These are phyloP conservation scores for Caenorhabditis inopinata DNA, from an alignment of 1,140 invertebrate genomes.

Conservation along the genomic window DNA sequence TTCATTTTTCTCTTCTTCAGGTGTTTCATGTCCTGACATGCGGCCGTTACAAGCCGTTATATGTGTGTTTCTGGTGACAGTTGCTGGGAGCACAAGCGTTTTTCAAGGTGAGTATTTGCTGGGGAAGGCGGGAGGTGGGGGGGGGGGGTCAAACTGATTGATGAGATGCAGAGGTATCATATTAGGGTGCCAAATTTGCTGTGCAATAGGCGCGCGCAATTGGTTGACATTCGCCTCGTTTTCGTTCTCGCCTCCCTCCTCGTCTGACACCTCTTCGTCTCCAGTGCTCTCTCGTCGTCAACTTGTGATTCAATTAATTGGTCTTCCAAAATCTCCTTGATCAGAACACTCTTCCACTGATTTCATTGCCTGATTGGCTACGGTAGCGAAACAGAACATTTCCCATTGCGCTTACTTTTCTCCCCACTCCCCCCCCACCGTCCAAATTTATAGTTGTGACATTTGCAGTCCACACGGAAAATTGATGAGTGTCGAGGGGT, in stretches of 20 bases:
- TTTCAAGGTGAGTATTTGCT: neutral
- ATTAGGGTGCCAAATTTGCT: neutral
- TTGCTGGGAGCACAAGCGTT: neutral
- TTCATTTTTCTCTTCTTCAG: neutral
- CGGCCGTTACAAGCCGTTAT: neutral
- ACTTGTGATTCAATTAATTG: constrained; percentile 27
- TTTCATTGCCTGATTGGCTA: neutral
- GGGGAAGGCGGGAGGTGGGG: neutral
- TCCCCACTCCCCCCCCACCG: neutral
- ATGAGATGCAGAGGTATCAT: too few species aligned
- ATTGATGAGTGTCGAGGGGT: constrained; percentile 29
- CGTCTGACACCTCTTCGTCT: neutral
- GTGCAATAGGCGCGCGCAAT: neutral
- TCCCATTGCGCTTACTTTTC: neutral
- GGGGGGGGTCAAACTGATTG: too few species aligned
- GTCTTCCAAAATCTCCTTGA: neutral
- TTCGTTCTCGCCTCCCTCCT: neutral
- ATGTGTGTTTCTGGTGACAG: neutral
- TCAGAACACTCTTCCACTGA: neutral
- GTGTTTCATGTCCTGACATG: constrained; percentile 2
- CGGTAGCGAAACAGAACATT: constrained; percentile 22
- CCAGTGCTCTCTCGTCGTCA: neutral
- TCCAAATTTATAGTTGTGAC: constrained; percentile 26
- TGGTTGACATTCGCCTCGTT: neutral
- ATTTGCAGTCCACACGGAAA: constrained; percentile 5